These are phyloP conservation scores for Zingel zingel DNA, from an alignment of 2,113 vertebrate species.

Conservation along the genomic window DNA sequence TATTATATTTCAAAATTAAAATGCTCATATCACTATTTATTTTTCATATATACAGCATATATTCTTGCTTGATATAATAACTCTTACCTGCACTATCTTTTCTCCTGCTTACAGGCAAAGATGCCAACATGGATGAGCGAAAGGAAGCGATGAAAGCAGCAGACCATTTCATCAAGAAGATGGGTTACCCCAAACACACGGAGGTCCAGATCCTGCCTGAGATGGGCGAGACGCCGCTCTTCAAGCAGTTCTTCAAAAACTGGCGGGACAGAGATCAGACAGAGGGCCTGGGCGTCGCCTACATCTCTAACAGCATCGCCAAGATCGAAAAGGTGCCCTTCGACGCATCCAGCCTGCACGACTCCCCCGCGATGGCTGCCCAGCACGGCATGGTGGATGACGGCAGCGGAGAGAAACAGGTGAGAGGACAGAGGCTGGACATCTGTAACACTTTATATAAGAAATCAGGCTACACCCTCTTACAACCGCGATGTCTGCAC, in stretches of 20 bases:
- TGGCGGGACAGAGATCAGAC: constrained; percentile 96
- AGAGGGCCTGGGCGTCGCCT: constrained; percentile 89
- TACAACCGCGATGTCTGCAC: no score
- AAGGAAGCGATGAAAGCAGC: constrained; percentile 93
- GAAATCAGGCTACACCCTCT: no score
- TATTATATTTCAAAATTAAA: neutral
- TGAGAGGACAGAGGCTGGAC: constrained; percentile 30
- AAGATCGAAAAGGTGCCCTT: constrained; percentile 93
- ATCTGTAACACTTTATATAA: neutral
- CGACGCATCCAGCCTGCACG: constrained; percentile 91
- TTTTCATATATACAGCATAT: neutral
- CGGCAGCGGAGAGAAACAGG: constrained; percentile 92
- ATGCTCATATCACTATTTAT: neutral
- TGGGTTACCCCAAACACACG: constrained; percentile 94
- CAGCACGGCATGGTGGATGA: constrained; percentile 98
- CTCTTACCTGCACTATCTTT: neutral
- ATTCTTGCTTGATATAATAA: neutral
- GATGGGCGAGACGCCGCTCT: constrained; percentile 95
- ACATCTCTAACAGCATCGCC: constrained; percentile 93
- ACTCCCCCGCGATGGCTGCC: constrained; percentile 93
- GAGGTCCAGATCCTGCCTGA: constrained; percentile 96
- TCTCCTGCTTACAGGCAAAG: constrained; percentile 84
- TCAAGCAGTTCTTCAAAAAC: constrained; percentile 99
- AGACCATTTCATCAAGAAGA: constrained; percentile 96
- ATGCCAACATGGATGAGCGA: constrained; percentile 93